phyloP scores from a whole-genome alignment of 2,888 invertebrate species.

The Eilema griseolum region DNA sequence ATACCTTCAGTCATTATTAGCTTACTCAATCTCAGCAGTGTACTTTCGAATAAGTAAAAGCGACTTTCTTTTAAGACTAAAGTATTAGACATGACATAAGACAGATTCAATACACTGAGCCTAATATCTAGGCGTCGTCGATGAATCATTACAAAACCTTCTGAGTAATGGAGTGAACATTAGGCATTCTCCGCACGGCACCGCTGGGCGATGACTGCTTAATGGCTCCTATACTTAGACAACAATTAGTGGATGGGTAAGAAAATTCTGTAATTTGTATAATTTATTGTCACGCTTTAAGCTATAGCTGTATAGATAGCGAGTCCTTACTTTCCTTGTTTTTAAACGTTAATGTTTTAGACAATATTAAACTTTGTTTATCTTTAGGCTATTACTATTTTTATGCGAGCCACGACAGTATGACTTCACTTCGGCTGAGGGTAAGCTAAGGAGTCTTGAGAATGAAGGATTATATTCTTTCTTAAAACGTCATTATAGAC shows the following conservation, averaged over 20 bases:
- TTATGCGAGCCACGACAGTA: not conserved
- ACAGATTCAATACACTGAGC: not conserved
- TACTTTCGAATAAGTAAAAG: slow-evolving; percentile 7
- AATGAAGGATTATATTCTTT: no score
- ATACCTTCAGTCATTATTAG: slow-evolving; percentile 2
- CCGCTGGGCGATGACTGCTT: slow-evolving; percentile 54
- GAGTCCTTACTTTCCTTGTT: not conserved
- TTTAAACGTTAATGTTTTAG: not conserved
- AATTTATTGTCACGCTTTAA: slow-evolving; percentile 25
- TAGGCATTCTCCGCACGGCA: slow-evolving; percentile 55
- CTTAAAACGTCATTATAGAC: no score
- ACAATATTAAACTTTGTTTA: not conserved
- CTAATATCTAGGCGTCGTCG: slow-evolving; percentile 38
- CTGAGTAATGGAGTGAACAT: slow-evolving; percentile 50
- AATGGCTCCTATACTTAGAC: slow-evolving; percentile 58
- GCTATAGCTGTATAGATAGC: not conserved
- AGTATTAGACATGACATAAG: not conserved
- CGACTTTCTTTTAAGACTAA: slow-evolving; percentile 1
- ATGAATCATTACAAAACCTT: slow-evolving; percentile 49
- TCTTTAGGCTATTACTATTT: not conserved
- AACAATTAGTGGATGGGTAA: slow-evolving; percentile 53
- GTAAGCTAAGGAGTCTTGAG: no score
- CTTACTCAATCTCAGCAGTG: not conserved
- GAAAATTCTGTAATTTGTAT: slow-evolving; percentile 48
- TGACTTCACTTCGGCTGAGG: no score